A percentile compares a stretch with the other conserved stretches of the same genome.
phyloP scores from a whole-genome alignment of 2,113 vertebrate species.

The Monopterus albus region DNA sequence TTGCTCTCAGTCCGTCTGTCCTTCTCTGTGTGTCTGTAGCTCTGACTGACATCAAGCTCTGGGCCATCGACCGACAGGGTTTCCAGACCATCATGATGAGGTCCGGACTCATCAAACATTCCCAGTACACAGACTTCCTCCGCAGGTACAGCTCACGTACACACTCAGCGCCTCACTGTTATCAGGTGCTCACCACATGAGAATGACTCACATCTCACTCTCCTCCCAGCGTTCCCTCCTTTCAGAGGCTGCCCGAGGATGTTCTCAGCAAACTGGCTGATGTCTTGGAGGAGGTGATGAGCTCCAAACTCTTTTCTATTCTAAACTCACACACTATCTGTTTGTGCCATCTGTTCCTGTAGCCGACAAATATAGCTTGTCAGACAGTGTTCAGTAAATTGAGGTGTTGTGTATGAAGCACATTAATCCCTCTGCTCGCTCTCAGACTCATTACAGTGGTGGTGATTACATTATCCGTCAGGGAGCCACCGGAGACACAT shows the following conservation, averaged over 20 bases:
- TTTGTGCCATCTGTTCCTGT: constrained; percentile 14
- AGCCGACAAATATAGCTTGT: neutral
- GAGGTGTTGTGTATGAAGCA: neutral
- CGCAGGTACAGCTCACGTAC: constrained; percentile 66
- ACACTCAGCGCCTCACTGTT: neutral
- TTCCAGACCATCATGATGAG: constrained; percentile 85
- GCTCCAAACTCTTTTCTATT: neutral
- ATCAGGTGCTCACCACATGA: neutral
- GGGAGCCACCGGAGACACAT: constrained; percentile 82
- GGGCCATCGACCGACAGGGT: constrained; percentile 81
- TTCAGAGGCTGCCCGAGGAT: constrained; percentile 77
- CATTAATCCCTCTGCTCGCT: neutral
- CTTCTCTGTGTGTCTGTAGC: constrained; percentile 71
- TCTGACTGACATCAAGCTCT: constrained; percentile 79
- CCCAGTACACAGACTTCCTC: constrained; percentile 81
- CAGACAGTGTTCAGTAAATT: neutral
- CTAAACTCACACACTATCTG: neutral
- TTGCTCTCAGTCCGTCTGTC: too few relatives aligned
- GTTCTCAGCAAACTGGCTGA: constrained; percentile 82
- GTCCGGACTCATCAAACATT: constrained; percentile 80
- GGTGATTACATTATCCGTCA: constrained; percentile 81
- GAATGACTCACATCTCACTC: neutral
- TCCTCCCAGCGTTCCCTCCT: constrained; percentile 75
- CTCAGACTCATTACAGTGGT: constrained; percentile 78
- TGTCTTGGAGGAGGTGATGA: constrained; percentile 79